Percentiles rank a stretch among this genome's conserved stretches.
phyloP scores from a whole-genome alignment of 2,888 invertebrate species.

The Tupiocoris notatus region DNA sequence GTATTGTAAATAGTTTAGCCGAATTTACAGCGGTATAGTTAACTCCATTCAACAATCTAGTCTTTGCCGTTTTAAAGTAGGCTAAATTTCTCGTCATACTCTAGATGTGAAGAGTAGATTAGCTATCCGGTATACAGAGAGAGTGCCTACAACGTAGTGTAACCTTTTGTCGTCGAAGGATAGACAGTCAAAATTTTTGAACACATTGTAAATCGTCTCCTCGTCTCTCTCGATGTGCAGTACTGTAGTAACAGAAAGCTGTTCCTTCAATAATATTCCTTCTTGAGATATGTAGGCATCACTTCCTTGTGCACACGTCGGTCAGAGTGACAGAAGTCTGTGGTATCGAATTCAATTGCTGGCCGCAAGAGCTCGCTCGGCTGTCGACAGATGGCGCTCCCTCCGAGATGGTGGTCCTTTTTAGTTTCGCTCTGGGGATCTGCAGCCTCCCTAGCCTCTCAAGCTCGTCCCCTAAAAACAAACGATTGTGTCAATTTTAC shows the following conservation, averaged over 20 bases:
- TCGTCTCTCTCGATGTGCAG: slow-evolving; percentile 42
- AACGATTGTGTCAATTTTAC: no score
- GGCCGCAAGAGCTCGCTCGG: slow-evolving; percentile 21
- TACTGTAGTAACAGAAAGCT: slow-evolving; percentile 47
- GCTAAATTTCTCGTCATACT: neutral
- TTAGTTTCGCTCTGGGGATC: slow-evolving; percentile 46
- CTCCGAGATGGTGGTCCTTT: slow-evolving; percentile 30
- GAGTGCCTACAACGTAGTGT: neutral
- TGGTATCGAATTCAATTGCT: neutral
- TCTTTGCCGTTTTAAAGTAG: neutral
- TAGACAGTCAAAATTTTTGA: neutral
- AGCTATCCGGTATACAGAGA: neutral
- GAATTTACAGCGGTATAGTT: slow-evolving; percentile 2
- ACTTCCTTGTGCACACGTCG: slow-evolving; percentile 1
- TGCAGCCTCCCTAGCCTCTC: slow-evolving; percentile 45
- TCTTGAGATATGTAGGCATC: neutral
- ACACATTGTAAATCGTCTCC: neutral
- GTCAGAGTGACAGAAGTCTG: slow-evolving; percentile 7
- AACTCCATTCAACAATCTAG: neutral
- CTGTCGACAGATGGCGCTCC: neutral
- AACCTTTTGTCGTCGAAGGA: neutral
- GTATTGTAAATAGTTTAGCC: slow-evolving; percentile 12
- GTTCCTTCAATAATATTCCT: slow-evolving; percentile 16
- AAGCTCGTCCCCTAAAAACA: slow-evolving; percentile 39
- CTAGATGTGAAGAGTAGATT: neutral